Evolutionary conservation across 2,888 invertebrate species (phyloP), one percentile per base, ranked within the genome.

Genomic region (Cepaea hortensis): DNA sequence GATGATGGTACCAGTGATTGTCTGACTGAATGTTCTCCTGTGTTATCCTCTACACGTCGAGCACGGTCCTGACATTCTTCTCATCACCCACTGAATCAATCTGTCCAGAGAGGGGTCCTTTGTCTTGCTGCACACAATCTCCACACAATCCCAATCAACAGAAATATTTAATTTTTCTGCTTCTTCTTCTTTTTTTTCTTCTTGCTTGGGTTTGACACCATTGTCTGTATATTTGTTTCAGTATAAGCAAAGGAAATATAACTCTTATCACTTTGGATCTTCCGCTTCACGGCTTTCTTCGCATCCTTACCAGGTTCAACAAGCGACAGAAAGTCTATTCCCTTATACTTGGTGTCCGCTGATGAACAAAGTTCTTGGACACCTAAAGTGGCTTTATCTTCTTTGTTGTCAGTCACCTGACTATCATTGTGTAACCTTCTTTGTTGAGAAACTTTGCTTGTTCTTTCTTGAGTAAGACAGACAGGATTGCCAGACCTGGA

Each of bases 181-280:
- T 72, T 81, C 83, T 87, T 88, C 55, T 86, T 89, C 81, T 86
- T 88, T 68, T 87, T 89, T 68, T 81, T 88, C 81, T 79, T 86
- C 75, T 87, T 89, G 62, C 87, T 87, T 2, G 85, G 85, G 86
- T 90, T 88, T 11, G 87, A 73, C n/a, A 85, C 72, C 75, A 85
- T 85, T 48, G 87, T 87, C 62, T 77, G 55, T 18, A 90, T 87
- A 76, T 85, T 85, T 3, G 88, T 77, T 72, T 86, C 85, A 20
- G 50, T 73, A 65, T 87, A 88, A 50, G 86, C 84, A 77, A 88
- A 88, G 13, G 87, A 82, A 11, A 85, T 18, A 48, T 83, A 87
- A 5, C 79, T 85, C 15, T 79, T 77, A 18, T 80, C 48, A 48
- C 18, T 35, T 15, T 86, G 61, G 62, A 83, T 20, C 50, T 88